phyloP scores from a whole-genome alignment of 2,888 invertebrate genomes.

The Ferrisia virgata region DNA sequence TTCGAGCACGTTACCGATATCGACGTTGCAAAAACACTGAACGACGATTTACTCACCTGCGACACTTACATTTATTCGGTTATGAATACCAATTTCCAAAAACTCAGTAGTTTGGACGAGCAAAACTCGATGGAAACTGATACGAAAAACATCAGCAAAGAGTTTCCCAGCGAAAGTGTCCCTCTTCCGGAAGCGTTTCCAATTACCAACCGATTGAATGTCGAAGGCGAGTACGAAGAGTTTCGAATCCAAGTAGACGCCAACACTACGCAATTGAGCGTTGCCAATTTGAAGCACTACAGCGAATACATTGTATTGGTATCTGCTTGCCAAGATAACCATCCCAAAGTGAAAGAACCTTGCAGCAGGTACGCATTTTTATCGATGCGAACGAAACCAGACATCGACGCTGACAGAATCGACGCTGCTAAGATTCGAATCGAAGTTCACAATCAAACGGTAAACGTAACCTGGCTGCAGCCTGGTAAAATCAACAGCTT shows the following conservation, averaged over 20 bases:
- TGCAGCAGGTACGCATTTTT: constrained; percentile 57
- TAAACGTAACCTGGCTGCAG: constrained; percentile 59
- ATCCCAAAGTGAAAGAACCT: constrained; percentile 51
- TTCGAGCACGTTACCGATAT: constrained; percentile 29
- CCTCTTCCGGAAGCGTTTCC: neutral
- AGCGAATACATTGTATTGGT: constrained; percentile 62
- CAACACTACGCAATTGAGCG: constrained; percentile 29
- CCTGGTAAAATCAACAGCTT: constrained; percentile 65
- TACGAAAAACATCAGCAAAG: neutral
- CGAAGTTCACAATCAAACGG: constrained; percentile 52
- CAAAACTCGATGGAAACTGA: neutral
- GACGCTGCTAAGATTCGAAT: constrained; percentile 49
- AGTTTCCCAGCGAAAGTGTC: constrained; percentile 6
- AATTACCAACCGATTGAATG: neutral
- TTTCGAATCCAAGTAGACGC: constrained; percentile 20
- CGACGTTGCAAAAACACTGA: neutral
- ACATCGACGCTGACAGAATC: constrained; percentile 55
- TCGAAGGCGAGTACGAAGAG: neutral
- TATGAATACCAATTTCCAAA: neutral
- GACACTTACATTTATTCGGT: constrained; percentile 29
- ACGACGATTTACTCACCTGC: neutral
- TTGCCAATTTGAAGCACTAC: constrained; percentile 59
- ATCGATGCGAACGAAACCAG: constrained; percentile 57
- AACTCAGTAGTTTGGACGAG: neutral
- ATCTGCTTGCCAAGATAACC: constrained; percentile 58